Percentiles rank a stretch among this genome's conserved stretches.
These are phyloP conservation scores for Psococerastis gibbosa DNA, from an alignment of 2,888 invertebrate genomes.

Conservation along the genomic window DNA sequence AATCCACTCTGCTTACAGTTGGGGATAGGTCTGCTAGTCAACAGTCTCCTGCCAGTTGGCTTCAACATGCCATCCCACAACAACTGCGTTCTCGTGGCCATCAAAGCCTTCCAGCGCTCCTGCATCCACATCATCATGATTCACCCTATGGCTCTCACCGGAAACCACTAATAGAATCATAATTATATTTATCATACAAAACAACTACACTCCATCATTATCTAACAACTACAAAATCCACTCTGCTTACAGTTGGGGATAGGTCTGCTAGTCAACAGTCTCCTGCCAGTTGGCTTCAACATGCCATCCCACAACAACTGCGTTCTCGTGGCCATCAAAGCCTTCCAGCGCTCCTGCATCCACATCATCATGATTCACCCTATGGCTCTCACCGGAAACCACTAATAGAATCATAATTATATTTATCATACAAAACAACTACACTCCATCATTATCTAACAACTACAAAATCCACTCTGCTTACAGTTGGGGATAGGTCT, in stretches of 20 bases:
- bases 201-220: too few species aligned
- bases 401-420: too few species aligned
- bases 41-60: constrained; percentile 30
- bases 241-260: constrained; percentile 33
- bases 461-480: too few species aligned
- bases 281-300: constrained; percentile 25
- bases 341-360: constrained; percentile 34
- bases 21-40: constrained; percentile 32
- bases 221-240: too few species aligned
- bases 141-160: constrained; percentile 39
- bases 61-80: constrained; percentile 12
- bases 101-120: constrained; percentile 33
- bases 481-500: constrained; percentile 33
- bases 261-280: constrained; percentile 33
- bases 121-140: constrained; percentile 40
- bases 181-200: too few species aligned
- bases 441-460: too few species aligned
- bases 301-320: constrained; percentile 18
- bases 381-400: constrained; percentile 40
- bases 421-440: too few species aligned
- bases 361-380: constrained; percentile 42
- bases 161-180: constrained; percentile 53
- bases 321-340: constrained; percentile 25
- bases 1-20: too few species aligned
- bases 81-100: constrained; percentile 20